A percentile compares a stretch with the other conserved stretches of the same genome.
These are phyloP conservation scores for Uromys caudimaculatus DNA, from an alignment of 2,797 vertebrate genomes.

Conservation along the genomic window DNA sequence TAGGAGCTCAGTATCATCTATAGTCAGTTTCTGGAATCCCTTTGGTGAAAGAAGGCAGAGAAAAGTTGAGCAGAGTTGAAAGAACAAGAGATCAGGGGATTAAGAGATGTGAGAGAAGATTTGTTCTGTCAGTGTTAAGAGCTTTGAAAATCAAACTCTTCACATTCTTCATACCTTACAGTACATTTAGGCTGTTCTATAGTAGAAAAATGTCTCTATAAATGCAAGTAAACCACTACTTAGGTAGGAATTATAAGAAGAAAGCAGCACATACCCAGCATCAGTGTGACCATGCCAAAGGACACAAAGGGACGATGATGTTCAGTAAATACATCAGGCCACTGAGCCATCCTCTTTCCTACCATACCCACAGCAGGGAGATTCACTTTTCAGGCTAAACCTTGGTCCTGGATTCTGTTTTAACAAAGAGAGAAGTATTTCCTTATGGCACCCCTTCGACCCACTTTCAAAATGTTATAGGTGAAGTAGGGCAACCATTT, in stretches of 20 bases:
- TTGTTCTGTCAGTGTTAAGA: not conserved
- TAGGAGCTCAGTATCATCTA: not conserved
- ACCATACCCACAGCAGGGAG: not conserved
- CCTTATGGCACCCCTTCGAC: not conserved
- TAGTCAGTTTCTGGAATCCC: not conserved
- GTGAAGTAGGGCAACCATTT: conserved; percentile 56
- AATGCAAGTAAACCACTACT: not conserved
- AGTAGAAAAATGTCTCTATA: not conserved
- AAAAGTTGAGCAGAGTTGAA: not conserved
- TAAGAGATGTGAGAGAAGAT: not conserved
- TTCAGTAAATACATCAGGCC: not conserved
- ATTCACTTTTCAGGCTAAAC: not conserved
- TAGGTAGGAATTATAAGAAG: not conserved
- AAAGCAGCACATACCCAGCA: not conserved
- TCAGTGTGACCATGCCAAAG: not conserved
- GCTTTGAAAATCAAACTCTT: conserved; percentile 31
- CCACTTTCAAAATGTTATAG: conserved; percentile 35
- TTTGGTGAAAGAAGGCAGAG: not conserved
- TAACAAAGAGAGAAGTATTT: conserved; percentile 11
- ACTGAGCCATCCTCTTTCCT: not conserved
- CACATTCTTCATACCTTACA: not conserved
- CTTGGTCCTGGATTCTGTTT: conserved; percentile 22
- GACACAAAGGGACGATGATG: not conserved
- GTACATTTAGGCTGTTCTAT: not conserved
- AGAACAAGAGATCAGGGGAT: not conserved